Conservation (phyloP, 1,140 invertebrate genomes). For the Diachasma alloeum region DNA sequence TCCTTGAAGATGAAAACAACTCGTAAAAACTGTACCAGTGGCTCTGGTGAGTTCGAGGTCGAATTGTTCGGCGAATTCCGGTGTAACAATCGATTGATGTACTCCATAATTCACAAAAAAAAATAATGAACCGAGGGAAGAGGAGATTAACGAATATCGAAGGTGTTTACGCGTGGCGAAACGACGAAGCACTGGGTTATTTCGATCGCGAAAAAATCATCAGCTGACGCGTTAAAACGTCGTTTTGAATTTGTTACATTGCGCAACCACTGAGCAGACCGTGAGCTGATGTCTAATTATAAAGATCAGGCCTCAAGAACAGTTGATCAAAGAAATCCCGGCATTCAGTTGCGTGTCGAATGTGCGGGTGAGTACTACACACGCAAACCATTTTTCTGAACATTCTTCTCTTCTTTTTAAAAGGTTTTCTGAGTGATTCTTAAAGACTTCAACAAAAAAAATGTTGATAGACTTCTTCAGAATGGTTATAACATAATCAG, state of each 20-base stretch:
- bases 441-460: background rate
- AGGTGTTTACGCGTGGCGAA: background rate
- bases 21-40: constrained; percentile 32
- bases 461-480: too few relatives aligned
- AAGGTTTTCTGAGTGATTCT: background rate
- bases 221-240: constrained; percentile 38
- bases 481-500: too few relatives aligned
- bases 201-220: constrained; percentile 25
- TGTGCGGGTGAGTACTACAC: background rate
- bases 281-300: constrained; percentile 9
- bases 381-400: background rate
- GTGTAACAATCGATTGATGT: constrained; percentile 49
- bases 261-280: constrained; percentile 41
- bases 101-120: constrained; percentile 43
- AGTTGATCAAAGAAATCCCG: background rate
- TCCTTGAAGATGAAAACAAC: background rate
- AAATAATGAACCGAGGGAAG: background rate
- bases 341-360: background rate
- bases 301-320: background rate
- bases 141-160: background rate
- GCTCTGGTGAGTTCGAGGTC: constrained; percentile 35
- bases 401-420: background rate
- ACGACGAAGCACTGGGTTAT: constrained; percentile 5
- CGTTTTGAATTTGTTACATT: constrained; percentile 46
- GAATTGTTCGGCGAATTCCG: constrained; percentile 36